These are phyloP conservation scores for Myodes glareolus DNA, from an alignment of 2,113 vertebrate species.

Conservation along the genomic window DNA sequence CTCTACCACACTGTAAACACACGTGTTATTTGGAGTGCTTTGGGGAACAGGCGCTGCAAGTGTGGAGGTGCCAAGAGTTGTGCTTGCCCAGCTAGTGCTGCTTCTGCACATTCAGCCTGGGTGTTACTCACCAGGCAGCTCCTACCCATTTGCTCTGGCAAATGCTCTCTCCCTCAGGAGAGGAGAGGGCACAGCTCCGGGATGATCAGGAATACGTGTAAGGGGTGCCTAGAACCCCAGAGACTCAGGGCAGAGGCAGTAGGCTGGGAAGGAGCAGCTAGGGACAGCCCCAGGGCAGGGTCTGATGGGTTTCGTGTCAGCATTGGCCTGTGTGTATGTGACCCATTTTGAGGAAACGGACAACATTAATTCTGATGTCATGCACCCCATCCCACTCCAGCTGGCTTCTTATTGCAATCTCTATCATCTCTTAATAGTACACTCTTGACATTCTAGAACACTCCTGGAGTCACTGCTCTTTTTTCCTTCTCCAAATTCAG, in stretches of 20 bases:
- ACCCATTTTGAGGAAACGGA: not conserved
- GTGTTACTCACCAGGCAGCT: constrained; percentile 44
- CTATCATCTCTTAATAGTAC: not conserved
- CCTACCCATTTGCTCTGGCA: not conserved
- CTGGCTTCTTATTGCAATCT: not conserved
- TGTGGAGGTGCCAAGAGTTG: not conserved
- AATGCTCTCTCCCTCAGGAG: not conserved
- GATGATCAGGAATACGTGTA: not conserved
- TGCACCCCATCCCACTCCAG: fast-evolving
- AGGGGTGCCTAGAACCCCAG: not conserved
- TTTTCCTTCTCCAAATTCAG: not conserved
- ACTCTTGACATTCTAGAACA: constrained; percentile 12
- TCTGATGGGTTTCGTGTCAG: not conserved
- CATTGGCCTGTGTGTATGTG: not conserved
- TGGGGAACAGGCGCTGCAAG: not conserved
- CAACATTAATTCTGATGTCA: not conserved
- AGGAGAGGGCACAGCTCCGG: not conserved
- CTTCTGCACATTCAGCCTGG: constrained; percentile 15
- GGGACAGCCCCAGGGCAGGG: not conserved
- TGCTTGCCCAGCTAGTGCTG: not conserved
- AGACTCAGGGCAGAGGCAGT: not conserved
- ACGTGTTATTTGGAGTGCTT: not conserved
- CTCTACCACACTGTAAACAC: not conserved
- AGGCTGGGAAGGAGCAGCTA: not conserved
- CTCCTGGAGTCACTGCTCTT: not conserved